Percentiles rank a stretch among this genome's conserved stretches.
These are phyloP conservation scores for Ceratotherium simum DNA, from an alignment of 2,113 vertebrate species.

Conservation along the genomic window DNA sequence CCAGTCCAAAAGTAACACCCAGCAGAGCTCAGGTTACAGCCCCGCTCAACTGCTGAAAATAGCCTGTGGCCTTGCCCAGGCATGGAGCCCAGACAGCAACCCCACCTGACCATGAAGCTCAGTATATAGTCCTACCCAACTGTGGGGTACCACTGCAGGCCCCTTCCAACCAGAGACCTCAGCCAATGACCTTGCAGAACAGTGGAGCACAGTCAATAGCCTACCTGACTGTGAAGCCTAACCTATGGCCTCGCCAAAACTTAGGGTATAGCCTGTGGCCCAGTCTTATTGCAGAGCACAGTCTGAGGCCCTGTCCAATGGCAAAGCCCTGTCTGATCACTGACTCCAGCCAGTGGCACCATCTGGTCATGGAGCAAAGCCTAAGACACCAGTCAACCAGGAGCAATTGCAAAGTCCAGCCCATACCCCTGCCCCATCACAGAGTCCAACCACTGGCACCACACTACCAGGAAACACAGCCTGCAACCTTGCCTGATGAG, in stretches of 20 bases:
- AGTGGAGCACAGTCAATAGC: background rate
- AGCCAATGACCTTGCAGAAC: background rate
- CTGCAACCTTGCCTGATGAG: background rate
- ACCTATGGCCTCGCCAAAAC: background rate
- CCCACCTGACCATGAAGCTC: background rate
- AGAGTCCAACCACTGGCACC: background rate
- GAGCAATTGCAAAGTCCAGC: background rate
- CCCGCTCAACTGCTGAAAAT: fast-evolving
- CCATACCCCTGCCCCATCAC: background rate
- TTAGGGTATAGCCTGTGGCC: background rate
- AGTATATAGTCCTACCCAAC: background rate
- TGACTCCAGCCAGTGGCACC: background rate
- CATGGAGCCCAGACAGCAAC: background rate
- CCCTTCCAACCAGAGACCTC: background rate
- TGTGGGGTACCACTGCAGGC: too few relatives aligned
- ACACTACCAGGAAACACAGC: too few relatives aligned
- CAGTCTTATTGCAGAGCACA: too few relatives aligned
- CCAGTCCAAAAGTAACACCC: background rate
- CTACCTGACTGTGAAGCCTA: background rate
- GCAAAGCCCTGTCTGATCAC: background rate
- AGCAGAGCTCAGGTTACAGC: background rate
- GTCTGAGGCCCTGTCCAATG: background rate
- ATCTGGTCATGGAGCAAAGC: background rate
- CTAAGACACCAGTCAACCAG: fast-evolving
- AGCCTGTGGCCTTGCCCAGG: background rate